Conservation (phyloP, 1,140 invertebrate species). For the Megalonaias nervosa region DNA sequence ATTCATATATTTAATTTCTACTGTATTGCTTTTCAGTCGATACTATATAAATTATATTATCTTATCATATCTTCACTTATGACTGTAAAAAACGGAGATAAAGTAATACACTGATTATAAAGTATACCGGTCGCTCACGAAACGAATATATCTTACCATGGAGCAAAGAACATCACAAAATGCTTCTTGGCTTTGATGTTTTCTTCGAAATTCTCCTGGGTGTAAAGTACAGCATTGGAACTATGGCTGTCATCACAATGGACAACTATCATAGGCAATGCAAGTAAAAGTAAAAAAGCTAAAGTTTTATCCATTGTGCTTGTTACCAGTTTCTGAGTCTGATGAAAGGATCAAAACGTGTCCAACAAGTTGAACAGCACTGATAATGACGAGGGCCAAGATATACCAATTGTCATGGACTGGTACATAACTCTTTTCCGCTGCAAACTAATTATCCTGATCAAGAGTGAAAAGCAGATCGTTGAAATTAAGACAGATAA, state of each 20-base stretch:
- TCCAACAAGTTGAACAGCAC: not conserved
- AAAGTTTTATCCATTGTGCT: conserved; percentile 12
- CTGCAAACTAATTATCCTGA: no score
- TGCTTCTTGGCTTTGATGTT: conserved; percentile 7
- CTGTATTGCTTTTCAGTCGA: no score
- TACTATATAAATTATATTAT: no score
- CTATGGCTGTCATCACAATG: conserved; percentile 17
- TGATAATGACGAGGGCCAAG: no score
- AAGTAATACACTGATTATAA: not conserved
- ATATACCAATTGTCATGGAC: no score
- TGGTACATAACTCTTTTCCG: no score
- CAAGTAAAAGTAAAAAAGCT: conserved; percentile 2
- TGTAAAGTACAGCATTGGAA: conserved; percentile 15
- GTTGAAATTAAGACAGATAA: no score
- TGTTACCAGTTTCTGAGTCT: not conserved
- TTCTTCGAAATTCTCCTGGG: conserved; percentile 14
- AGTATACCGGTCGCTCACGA: not conserved
- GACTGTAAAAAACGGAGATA: not conserved
- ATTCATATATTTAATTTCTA: no score
- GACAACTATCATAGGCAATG: not conserved
- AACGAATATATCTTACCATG: conserved; percentile 19
- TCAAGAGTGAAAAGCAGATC: no score
- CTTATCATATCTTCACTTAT: no score
- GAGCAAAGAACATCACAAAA: conserved; percentile 35
- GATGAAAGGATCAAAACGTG: conserved; percentile 10